Evolutionary conservation across 2,113 vertebrate genomes (phyloP).

Genomic region (Ceratotherium simum): DNA sequence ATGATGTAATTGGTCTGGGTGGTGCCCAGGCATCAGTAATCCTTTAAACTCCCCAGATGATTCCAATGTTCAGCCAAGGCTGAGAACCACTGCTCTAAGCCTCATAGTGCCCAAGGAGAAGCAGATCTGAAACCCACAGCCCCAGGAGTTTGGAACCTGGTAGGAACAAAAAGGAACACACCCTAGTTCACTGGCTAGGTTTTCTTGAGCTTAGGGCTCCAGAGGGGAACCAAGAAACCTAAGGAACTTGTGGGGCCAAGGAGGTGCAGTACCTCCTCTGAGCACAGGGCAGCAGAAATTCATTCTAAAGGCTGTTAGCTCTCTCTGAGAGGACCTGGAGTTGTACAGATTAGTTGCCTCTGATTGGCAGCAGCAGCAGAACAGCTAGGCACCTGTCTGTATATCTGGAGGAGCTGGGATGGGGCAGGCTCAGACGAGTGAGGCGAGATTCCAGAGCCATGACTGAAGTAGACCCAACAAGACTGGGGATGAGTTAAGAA

Average conservation of each 20-base stretch:
- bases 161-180: not conserved
- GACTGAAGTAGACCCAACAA: not conserved
- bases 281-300: not conserved
- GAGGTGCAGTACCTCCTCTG: not conserved
- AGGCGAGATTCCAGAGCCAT: not conserved
- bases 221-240: not conserved
- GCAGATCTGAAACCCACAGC: not conserved
- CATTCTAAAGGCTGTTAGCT: not conserved
- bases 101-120: not conserved
- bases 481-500: not conserved
- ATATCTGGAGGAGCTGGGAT: not conserved
- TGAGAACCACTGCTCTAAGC: not conserved
- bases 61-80: not conserved
- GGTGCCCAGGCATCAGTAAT: not conserved
- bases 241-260: not conserved
- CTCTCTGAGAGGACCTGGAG: not conserved
- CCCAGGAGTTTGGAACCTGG: not conserved
- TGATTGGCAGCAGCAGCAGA: not conserved
- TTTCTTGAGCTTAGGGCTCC: not conserved
- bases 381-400: not conserved
- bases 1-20: not conserved
- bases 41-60: not conserved
- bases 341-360: not conserved
- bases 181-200: not conserved
- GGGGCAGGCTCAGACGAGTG: not conserved